phyloP scores from a whole-genome alignment of 2,113 vertebrate genomes.

The Aythya baeri region DNA sequence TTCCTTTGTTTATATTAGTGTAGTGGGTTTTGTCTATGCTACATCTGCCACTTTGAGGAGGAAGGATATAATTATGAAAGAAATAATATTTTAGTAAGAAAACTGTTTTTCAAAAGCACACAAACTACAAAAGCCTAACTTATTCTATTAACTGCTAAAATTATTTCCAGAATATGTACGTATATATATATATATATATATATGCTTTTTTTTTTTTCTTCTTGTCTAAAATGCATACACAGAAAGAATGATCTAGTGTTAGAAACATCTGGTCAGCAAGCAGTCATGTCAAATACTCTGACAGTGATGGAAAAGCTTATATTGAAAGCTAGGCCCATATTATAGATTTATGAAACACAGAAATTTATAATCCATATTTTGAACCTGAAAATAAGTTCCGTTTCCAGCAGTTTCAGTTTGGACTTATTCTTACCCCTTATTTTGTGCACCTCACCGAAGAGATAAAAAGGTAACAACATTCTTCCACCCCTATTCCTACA shows the following conservation, averaged over 20 bases:
- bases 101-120: slow-evolving; percentile 11
- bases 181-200: background rate
- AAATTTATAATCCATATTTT: background rate
- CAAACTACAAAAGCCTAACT: background rate
- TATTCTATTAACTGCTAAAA: background rate
- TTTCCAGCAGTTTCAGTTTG: background rate
- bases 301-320: background rate
- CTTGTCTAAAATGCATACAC: background rate
- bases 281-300: background rate
- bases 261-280: background rate
- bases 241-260: background rate
- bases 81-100: slow-evolving; percentile 2
- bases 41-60: background rate
- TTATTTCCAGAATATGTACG: background rate
- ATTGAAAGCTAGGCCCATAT: background rate
- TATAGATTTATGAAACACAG: background rate
- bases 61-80: background rate
- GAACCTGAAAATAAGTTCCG: background rate
- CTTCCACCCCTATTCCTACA: background rate
- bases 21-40: background rate
- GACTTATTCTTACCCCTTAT: background rate
- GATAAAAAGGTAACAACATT: background rate
- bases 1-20: background rate
- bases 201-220: background rate
- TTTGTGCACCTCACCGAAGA: background rate